A percentile compares a stretch with the other conserved stretches of the same genome.
Conservation (phyloP, 2,888 invertebrate species). For the Adineta ricciae region DNA sequence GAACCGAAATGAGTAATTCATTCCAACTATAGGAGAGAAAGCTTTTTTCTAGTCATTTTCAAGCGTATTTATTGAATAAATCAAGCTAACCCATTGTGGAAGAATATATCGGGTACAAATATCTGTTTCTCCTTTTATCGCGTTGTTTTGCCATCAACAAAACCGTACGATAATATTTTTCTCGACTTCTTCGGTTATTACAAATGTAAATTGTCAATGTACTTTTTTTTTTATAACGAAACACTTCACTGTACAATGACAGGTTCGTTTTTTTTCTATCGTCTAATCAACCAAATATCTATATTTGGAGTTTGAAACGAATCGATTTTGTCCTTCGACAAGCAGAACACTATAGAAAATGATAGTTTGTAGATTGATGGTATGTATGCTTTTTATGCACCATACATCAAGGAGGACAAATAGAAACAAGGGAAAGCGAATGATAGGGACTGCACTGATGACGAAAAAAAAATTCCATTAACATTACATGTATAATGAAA, state of each 20-base stretch:
- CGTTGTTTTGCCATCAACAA: background rate
- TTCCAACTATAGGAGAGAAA: too few relatives aligned
- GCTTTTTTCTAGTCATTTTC: too few relatives aligned
- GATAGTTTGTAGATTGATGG: background rate
- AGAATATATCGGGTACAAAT: too few relatives aligned
- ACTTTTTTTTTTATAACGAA: background rate
- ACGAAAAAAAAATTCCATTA: constrained; percentile 5
- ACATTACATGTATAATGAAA: background rate
- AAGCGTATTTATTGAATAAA: too few relatives aligned
- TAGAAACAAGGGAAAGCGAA: background rate
- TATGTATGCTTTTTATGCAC: background rate
- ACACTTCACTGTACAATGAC: background rate
- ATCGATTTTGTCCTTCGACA: background rate
- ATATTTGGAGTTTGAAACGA: background rate
- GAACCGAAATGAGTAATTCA: too few relatives aligned
- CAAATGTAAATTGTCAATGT: background rate
- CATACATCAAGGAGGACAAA: background rate
- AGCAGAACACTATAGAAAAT: background rate
- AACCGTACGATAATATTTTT: background rate
- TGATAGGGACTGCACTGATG: background rate
- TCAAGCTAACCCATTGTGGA: too few relatives aligned
- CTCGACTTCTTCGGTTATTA: background rate
- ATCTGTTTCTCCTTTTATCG: background rate
- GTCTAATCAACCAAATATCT: background rate
- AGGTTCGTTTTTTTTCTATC: background rate